Conservation (phyloP, 2,113 vertebrate species). For the Atlantisia rogersi region DNA sequence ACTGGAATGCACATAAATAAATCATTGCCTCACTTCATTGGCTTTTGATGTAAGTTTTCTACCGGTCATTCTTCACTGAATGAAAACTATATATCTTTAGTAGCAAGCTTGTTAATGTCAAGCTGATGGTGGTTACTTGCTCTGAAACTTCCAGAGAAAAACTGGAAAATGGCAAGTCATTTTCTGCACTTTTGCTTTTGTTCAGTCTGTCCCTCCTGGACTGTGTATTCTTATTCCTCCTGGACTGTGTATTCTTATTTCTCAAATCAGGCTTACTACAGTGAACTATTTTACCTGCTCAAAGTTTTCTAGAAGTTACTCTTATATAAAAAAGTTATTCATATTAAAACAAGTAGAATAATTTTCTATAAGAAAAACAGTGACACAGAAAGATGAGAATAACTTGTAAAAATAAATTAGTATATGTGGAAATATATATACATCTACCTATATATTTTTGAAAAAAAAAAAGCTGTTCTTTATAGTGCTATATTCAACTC, state of each 20-base stretch:
- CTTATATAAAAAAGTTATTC: not conserved
- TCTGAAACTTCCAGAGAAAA: conserved; percentile 26
- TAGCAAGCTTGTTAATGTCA: not conserved
- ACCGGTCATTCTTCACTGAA: conserved; percentile 11
- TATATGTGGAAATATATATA: not conserved
- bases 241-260: not conserved
- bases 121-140: not conserved
- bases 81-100: conserved; percentile 40
- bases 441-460: not conserved
- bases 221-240: not conserved
- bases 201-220: not conserved
- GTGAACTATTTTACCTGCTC: not conserved
- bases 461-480: not conserved
- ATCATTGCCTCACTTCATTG: conserved; percentile 36
- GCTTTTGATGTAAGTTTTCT: conserved; percentile 39
- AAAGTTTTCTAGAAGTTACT: not conserved
- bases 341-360: not conserved
- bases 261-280: not conserved
- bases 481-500: not conserved
- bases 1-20: conserved; percentile 35
- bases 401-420: not conserved
- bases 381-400: not conserved
- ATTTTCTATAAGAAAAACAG: not conserved
- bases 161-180: not conserved
- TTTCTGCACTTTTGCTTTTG: not conserved